These are phyloP conservation scores for Vollenhovia emeryi DNA, from an alignment of 1,140 invertebrate genomes.

Conservation along the genomic window DNA sequence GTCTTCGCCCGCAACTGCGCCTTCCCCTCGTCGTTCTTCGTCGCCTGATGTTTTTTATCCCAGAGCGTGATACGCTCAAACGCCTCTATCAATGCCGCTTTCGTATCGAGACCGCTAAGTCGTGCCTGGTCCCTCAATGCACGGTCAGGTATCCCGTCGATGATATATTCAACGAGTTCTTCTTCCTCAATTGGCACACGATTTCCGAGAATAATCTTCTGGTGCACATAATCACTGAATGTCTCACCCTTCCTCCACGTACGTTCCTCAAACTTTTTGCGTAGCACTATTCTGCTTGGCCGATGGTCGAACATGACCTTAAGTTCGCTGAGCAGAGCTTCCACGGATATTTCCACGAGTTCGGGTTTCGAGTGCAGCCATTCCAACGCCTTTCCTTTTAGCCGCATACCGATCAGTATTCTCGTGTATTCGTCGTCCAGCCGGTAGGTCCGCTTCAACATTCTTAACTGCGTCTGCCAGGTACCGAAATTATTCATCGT, in stretches of 20 bases:
- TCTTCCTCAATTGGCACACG: neutral
- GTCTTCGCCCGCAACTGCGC: neutral
- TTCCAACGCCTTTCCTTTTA: conserved; percentile 17
- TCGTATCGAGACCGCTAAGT: neutral
- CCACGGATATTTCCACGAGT: conserved; percentile 2
- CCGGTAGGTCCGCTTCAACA: neutral
- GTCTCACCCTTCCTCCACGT: conserved; percentile 9
- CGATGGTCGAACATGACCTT: conserved; percentile 4
- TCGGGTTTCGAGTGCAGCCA: conserved; percentile 36
- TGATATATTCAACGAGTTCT: conserved; percentile 22
- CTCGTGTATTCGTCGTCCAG: neutral
- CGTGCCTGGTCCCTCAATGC: conserved; percentile 26
- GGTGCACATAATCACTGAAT: conserved; percentile 18
- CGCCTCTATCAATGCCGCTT: neutral
- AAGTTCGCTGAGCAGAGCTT: neutral
- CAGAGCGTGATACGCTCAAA: conserved; percentile 30
- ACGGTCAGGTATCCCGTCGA: conserved; percentile 37
- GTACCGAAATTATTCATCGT: neutral
- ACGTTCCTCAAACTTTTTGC: conserved; percentile 11
- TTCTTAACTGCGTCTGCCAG: neutral
- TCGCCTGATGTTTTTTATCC: neutral
- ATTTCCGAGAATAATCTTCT: conserved; percentile 45
- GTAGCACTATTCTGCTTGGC: neutral
- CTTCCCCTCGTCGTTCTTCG: neutral
- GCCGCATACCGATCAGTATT: neutral